Evolutionary conservation across 2,888 invertebrate species (phyloP).

Genomic region (Leucozona laternaria): DNA sequence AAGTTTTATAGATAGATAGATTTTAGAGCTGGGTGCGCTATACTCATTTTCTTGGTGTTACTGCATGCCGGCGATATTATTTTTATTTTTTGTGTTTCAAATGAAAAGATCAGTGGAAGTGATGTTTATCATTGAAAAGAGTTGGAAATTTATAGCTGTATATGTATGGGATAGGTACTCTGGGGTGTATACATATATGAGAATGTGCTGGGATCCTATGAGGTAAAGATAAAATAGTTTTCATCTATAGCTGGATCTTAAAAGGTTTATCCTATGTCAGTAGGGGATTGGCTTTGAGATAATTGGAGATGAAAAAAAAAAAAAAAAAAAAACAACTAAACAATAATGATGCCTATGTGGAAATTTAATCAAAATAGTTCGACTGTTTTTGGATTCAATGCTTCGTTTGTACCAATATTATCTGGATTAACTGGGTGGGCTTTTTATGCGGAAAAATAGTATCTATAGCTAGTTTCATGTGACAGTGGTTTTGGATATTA

Average conservation of each 20-base stretch:
- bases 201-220: background rate
- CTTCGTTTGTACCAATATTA: background rate
- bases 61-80: slow-evolving; percentile 14
- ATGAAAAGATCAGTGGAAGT: slow-evolving; percentile 65
- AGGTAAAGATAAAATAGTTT: slow-evolving; percentile 50
- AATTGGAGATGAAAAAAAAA: slow-evolving; percentile 36
- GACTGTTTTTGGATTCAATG: background rate
- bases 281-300: slow-evolving; percentile 50
- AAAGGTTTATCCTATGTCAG: slow-evolving; percentile 28
- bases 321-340: background rate
- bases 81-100: background rate
- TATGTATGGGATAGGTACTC: slow-evolving; percentile 10
- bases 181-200: background rate
- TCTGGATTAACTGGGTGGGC: slow-evolving; percentile 4
- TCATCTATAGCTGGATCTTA: slow-evolving; percentile 51
- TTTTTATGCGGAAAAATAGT: background rate
- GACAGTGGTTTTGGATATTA: no score
- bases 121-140: slow-evolving; percentile 67
- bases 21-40: slow-evolving; percentile 14
- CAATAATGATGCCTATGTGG: slow-evolving; percentile 34
- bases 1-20: slow-evolving; percentile 1
- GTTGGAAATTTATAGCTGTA: slow-evolving; percentile 39
- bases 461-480: background rate
- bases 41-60: slow-evolving; percentile 17
- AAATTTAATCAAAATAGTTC: slow-evolving; percentile 28